Evolutionary conservation across 2,797 vertebrate genomes (phyloP).

Genomic region (Lindbergichthys nudifrons): DNA sequence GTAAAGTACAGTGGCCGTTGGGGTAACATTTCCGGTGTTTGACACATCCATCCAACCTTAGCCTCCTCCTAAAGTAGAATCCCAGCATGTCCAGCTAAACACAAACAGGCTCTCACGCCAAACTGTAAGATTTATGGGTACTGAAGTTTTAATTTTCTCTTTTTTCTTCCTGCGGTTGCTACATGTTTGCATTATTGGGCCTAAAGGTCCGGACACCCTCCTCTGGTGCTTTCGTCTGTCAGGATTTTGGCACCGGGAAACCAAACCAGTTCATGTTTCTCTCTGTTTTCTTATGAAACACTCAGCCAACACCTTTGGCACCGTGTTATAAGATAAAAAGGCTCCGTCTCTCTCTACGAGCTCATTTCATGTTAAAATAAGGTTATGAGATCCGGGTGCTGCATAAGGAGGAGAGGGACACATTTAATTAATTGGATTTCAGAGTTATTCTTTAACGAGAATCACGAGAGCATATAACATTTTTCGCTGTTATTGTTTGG

Average conservation of each 20-base stretch:
- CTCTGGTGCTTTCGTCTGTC: constrained; percentile 80
- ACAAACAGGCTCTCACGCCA: neutral
- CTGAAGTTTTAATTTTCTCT: constrained; percentile 9
- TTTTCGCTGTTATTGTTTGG: constrained; percentile 39
- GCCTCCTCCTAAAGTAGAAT: neutral
- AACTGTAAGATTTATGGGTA: neutral
- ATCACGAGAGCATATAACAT: constrained; percentile 38
- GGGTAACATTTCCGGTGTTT: no score
- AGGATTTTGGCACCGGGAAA: constrained; percentile 79
- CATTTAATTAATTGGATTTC: constrained; percentile 71
- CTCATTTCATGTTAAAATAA: constrained; percentile 78
- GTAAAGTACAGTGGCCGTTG: no score
- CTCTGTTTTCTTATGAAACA: constrained; percentile 84
- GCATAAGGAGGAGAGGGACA: constrained; percentile 58
- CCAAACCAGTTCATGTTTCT: constrained; percentile 78
- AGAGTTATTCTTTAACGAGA: constrained; percentile 61
- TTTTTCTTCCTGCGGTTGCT: constrained; percentile 59
- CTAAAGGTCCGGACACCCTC: constrained; percentile 73
- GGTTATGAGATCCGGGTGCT: constrained; percentile 67
- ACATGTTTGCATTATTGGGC: constrained; percentile 70
- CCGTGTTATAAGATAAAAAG: constrained; percentile 77
- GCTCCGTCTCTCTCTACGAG: constrained; percentile 34
- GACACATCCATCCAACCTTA: no score
- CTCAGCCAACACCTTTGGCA: constrained; percentile 85
- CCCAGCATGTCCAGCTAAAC: constrained; percentile 1